Evolutionary conservation across 2,113 vertebrate genomes (phyloP), one percentile per base, ranked within the genome.

Genomic region (Silurus asotus): DNA sequence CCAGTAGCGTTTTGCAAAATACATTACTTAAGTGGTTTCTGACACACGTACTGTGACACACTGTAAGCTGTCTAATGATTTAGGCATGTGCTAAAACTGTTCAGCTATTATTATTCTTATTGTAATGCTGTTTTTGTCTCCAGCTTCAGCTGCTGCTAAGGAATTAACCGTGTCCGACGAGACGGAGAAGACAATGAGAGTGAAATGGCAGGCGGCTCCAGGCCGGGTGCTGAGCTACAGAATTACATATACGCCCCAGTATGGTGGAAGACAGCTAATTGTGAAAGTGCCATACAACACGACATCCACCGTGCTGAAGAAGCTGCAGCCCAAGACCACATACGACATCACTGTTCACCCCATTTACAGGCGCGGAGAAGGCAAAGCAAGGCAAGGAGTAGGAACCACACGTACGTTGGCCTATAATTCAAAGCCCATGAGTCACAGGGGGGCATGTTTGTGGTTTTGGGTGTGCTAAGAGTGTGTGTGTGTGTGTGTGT

Each of bases 351-450:
- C 90, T 0, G 96, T 99, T 64, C 93, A 96, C 72, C 98, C 98
- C 49, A 85, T 97, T 86, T 99, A 99, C 92, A 97, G 94, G 89
- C 95, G 90, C 67, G 96, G 97, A 87, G 97, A 96, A 90, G 98
- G 98, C 90, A 99, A 97, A 94, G 93, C 96, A 91, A 97, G 97
- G 93, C 96, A 97, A 96, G 98, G 97, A 92, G 96, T 96, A 92
- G 98, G 97, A 95, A 98, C 95, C 82, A 99, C 98, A 97, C 95
- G 98, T 99, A 96, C 89, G 94, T 93, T 95, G 93, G 91, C 93
- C 92, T 91, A 90, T 92, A 90, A 92, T 92, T 93, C 93, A 93
- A 87, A 92, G 90, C 92, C 91, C 92, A 90, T 88, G 91, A 90
- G 88, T 89, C 85, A 92, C 87, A 88, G 70, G 56, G 58, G 20